Base-by-base conservation (phyloP, 2,888 invertebrate species). In the Netelia inedita region DNA sequence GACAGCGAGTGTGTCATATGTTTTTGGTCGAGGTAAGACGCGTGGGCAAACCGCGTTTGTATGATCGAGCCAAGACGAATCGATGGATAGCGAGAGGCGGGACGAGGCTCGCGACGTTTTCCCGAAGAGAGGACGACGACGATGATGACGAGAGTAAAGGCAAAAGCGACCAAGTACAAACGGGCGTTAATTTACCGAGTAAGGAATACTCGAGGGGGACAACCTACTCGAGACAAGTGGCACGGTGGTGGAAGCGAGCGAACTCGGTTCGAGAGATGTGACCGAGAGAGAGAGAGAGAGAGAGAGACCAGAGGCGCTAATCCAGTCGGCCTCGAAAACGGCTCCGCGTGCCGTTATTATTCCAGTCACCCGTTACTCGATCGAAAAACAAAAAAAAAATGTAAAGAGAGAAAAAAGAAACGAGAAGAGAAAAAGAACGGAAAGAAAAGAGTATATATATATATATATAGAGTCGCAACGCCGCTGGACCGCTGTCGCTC, bases 241-340 rank as follows among this genome's bases (percentile, higher is more conserved):
- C 63, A n/a, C 41, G 43, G 35, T 46, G 41, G 16, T 16, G 71
- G 65, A 75, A 46, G 50, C 55, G 65, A 75, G 46, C 10, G 65
- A 23, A 19, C 57, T 21, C n/a, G 14, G 21, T 50, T 21, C 41
- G 78, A 83, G 87, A 87, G 73, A 85, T 76, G 41, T 43, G 59
- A 46, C 14, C 19, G 63, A 84, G 46, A 23, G 82, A 86, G 84
- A 83, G 87, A 85, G 83, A 83, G 43, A 19, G 23, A 55, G 23
- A 21, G 41, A 74, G 68, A 46, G 75, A 68, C 28, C 69, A 61
- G 71, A 57, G 79, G 76, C 86, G 87, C 88, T 88, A 90, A 90
- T 89, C 89, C 87, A 87, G 90, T 88, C 90, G 91, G 88, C 91
- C 91, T 91, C 91, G 91, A 90, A 91, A 91, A 89, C 88, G 68